Conservation (phyloP, 1,140 invertebrate genomes). For the Drosophila lacertosa region DNA sequence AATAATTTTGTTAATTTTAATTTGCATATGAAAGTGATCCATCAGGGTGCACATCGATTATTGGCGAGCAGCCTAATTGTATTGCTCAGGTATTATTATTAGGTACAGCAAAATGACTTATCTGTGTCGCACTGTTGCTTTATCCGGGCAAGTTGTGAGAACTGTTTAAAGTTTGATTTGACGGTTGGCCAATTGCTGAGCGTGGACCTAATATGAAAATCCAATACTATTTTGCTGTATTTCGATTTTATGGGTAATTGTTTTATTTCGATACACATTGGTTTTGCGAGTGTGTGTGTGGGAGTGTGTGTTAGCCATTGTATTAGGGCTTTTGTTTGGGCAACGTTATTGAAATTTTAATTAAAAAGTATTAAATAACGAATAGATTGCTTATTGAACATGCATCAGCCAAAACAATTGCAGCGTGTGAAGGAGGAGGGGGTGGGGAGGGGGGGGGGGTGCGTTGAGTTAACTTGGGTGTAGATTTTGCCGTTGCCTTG, state of each 20-base stretch:
- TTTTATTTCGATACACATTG: neutral
- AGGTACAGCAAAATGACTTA: too few relatives aligned
- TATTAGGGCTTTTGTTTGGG: neutral
- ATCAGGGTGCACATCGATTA: too few relatives aligned
- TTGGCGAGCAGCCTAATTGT: too few relatives aligned
- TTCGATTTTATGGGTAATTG: neutral
- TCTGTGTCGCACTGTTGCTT: neutral
- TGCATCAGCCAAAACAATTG: neutral
- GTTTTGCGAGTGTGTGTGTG: constrained; percentile 10
- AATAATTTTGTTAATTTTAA: too few relatives aligned
- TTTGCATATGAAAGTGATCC: too few relatives aligned
- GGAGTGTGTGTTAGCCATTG: too few relatives aligned
- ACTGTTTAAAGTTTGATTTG: neutral
- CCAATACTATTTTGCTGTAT: neutral
- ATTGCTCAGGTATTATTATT: too few relatives aligned
- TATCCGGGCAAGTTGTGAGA: neutral
- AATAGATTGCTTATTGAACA: constrained; percentile 18
- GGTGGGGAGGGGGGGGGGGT: too few relatives aligned
- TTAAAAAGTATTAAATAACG: constrained; percentile 41
- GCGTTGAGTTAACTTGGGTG: neutral
- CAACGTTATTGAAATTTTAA: constrained; percentile 24
- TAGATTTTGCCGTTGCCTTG: neutral
- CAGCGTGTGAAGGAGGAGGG: too few relatives aligned
- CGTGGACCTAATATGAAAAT: neutral
- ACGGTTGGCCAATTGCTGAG: neutral